Base-by-base conservation (phyloP, 1,140 invertebrate species). In the Calosoma granatense region DNA sequence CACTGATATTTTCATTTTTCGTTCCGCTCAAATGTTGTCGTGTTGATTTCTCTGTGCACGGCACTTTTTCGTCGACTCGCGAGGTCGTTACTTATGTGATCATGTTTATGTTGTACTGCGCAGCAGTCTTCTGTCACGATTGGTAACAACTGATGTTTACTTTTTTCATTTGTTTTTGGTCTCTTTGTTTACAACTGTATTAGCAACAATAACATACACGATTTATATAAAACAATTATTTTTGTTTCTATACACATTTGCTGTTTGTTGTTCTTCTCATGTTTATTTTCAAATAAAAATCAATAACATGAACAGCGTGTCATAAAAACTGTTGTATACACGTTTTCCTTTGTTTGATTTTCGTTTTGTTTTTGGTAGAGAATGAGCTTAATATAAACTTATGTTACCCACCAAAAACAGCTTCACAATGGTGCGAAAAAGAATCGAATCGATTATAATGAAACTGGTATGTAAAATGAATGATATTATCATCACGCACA, bases 401-500 rank as follows among this genome's bases (percentile, higher is more conserved):
- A 47, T 47, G 41, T 47, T 47, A 47, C 41, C 41, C 41, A 47
- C 41, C 4, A 47, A 47, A 47, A 47, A 57, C 21, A 23, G 52
- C 17, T 36, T 54, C 47, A 54, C 56, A 21, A 54, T 60, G 59
- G 57, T 60, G 63, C 64, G 64, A 63, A 66, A 54, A 62, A 61
- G 65, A 43, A 56, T 60, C 58, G 58, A 62, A 55, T 59, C 54
- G 53, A 55, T 62, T 59, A 58, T 63, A 61, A 63, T 61, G 57
- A 61, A 61, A 62, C 56, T 64, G 63, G 64, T 66, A 63, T 56
- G 64, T 64, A 66, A 20, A 52, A 15, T 12, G 14, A 52, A 52
- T 9, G 21, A 15, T 9, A 36, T 36, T 9, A 6, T 36, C 6
- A 36, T 9, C n/a, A 6, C 6, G 6, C n/a, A 36, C 26, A 36